A percentile compares a stretch with the other conserved stretches of the same genome.
These are phyloP conservation scores for Xiphophorus couchianus DNA, from an alignment of 2,113 vertebrate genomes.

Conservation along the genomic window DNA sequence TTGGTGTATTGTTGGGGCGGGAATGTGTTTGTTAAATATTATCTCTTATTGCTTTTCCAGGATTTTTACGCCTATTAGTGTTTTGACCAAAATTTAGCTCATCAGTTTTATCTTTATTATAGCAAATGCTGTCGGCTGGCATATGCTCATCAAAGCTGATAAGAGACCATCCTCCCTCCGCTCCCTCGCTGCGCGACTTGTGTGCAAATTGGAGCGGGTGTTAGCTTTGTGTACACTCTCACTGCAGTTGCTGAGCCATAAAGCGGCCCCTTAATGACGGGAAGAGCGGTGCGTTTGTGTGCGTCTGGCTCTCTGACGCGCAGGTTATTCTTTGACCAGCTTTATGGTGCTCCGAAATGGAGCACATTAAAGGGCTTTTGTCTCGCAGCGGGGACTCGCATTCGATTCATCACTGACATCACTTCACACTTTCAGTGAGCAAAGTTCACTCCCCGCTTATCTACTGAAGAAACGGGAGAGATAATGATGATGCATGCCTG, in stretches of 20 bases:
- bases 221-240: conserved; percentile 72
- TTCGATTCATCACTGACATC: conserved; percentile 75
- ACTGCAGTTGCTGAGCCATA: conserved; percentile 76
- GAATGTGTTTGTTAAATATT: conserved; percentile 55
- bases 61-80: not conserved
- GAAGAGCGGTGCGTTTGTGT: conserved; percentile 53
- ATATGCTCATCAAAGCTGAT: conserved; percentile 55
- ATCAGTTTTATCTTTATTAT: conserved; percentile 38
- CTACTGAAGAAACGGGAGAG: conserved; percentile 59
- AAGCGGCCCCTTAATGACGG: conserved; percentile 76
- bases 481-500: conserved; percentile 61
- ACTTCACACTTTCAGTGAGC: conserved; percentile 78
- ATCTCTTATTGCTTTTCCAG: not conserved
- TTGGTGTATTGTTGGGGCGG: conserved; percentile 14
- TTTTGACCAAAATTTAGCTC: conserved; percentile 1
- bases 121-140: conserved; percentile 22
- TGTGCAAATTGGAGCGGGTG: conserved; percentile 60
- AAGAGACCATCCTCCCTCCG: conserved; percentile 42
- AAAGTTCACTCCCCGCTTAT: conserved; percentile 77
- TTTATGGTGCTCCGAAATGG: conserved; percentile 75
- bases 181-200: conserved; percentile 56
- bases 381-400: conserved; percentile 61
- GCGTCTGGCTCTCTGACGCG: conserved; percentile 49
- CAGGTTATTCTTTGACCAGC: conserved; percentile 82
- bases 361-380: conserved; percentile 73